Evolutionary conservation across 1,140 invertebrate genomes (phyloP).

Genomic region (Archivesica marissinica): DNA sequence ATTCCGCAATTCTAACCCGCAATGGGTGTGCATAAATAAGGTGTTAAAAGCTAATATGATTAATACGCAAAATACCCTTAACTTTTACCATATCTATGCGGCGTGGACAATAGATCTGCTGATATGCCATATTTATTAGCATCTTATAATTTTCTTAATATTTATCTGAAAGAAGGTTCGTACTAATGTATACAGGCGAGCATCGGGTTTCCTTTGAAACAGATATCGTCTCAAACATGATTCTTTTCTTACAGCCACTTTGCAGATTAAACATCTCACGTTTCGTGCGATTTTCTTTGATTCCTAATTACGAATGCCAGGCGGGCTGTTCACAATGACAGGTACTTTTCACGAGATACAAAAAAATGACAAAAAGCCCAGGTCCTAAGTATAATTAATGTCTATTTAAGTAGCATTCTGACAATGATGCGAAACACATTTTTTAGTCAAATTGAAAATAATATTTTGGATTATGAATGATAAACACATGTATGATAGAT

Average conservation of each 20-base stretch:
- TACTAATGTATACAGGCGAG: constrained; percentile 11
- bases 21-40: background rate
- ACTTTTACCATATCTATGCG: constrained; percentile 19
- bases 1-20: background rate
- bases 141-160: constrained; percentile 58
- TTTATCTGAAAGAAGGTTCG: constrained; percentile 38
- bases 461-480: constrained; percentile 24
- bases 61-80: constrained; percentile 1
- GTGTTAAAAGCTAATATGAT: constrained; percentile 30
- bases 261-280: constrained; percentile 46
- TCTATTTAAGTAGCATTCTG: constrained; percentile 36
- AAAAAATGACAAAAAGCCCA: constrained; percentile 38
- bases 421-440: background rate
- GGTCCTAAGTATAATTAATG: constrained; percentile 54
- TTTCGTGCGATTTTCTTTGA: constrained; percentile 40
- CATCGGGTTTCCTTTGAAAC: constrained; percentile 51
- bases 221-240: background rate
- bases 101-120: constrained; percentile 22
- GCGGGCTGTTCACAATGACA: constrained; percentile 37
- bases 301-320: constrained; percentile 55
- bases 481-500: too few relatives aligned
- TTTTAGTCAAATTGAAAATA: constrained; percentile 1
- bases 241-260: constrained; percentile 31
- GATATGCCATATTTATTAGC: constrained; percentile 52
- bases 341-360: constrained; percentile 17